These are phyloP conservation scores for Oreotragus oreotragus DNA, from an alignment of 2,113 vertebrate genomes.

Conservation along the genomic window DNA sequence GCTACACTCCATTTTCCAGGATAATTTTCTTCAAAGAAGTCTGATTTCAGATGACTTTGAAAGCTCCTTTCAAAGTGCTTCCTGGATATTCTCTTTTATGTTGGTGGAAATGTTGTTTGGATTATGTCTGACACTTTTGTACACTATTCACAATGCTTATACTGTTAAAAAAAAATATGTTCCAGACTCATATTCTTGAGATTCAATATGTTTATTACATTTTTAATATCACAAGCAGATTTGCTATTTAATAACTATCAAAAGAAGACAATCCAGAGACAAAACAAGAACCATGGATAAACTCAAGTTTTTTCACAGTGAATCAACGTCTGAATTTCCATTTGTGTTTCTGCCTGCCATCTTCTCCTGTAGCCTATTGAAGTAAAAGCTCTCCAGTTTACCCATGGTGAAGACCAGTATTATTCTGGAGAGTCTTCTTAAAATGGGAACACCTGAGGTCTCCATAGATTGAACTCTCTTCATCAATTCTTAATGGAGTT, in stretches of 20 bases:
- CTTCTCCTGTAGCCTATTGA: background rate
- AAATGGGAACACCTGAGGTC: background rate
- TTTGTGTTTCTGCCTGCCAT: background rate
- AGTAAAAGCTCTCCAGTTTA: background rate
- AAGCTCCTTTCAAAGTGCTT: background rate
- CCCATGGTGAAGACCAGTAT: background rate
- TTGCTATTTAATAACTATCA: background rate
- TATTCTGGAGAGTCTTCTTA: background rate
- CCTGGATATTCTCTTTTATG: background rate
- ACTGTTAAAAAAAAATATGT: background rate
- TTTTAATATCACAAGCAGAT: background rate
- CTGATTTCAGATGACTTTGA: constrained; percentile 36
- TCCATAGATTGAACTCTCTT: background rate
- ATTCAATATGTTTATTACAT: background rate
- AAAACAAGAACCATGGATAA: background rate
- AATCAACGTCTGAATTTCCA: background rate
- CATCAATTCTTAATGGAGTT: background rate
- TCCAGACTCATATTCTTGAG: background rate
- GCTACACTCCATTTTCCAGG: constrained; percentile 10
- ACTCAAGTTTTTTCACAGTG: background rate
- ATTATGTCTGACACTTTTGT: background rate
- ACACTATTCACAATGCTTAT: background rate
- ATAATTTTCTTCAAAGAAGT: constrained; percentile 39
- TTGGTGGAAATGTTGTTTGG: background rate
- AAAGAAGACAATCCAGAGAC: background rate